Evolutionary conservation across 92 coral and sea anemone species (phyloP).

Genomic region (Blastomussa wellsi): DNA sequence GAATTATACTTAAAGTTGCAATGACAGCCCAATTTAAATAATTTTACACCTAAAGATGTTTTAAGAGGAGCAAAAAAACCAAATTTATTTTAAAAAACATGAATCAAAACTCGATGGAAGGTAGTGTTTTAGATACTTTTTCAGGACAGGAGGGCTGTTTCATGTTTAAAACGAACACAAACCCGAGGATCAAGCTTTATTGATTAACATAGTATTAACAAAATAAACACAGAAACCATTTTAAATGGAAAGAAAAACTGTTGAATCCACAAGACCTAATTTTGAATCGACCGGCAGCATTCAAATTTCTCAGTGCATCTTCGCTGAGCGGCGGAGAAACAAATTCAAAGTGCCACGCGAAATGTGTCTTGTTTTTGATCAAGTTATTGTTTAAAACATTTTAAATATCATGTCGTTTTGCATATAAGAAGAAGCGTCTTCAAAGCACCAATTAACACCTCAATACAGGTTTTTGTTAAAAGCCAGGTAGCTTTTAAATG

Average conservation of each 20-base stretch:
- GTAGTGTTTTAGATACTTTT: neutral
- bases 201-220: conserved; percentile 26
- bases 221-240: conserved; percentile 13
- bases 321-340: neutral
- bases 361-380: neutral
- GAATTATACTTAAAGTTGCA: neutral
- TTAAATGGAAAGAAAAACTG: neutral
- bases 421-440: conserved; percentile 25
- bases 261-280: neutral
- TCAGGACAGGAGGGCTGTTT: neutral
- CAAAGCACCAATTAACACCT: conserved; percentile 30
- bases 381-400: conserved; percentile 23
- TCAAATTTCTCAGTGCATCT: neutral
- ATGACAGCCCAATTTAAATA: neutral
- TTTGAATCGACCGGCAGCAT: neutral
- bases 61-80: neutral
- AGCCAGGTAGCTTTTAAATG: conserved; percentile 29
- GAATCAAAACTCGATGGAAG: neutral
- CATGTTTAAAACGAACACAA: neutral
- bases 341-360: neutral
- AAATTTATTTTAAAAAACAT: too few relatives aligned
- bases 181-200: neutral
- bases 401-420: conserved; percentile 21
- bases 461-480: conserved; percentile 4
- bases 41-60: neutral